These are phyloP conservation scores for Apostichopus californicus DNA, from an alignment of 35 echinoderm and acorn worm species.

Conservation along the genomic window DNA sequence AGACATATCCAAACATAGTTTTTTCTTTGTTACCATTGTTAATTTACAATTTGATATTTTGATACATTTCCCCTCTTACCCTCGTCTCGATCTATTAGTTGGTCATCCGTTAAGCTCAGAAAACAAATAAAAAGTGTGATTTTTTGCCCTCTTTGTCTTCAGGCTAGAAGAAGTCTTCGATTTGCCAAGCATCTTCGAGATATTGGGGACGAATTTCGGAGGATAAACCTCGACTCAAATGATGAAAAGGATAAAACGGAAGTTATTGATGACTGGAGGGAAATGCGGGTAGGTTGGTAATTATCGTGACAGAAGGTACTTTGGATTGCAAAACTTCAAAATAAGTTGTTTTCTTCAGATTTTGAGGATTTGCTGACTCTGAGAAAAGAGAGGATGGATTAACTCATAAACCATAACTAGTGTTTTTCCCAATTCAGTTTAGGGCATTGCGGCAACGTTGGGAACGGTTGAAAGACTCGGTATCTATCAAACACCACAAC, in stretches of 20 bases:
- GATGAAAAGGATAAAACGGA: constrained; percentile 85
- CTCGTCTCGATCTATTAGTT: not conserved
- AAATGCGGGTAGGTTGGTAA: constrained; percentile 79
- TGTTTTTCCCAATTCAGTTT: no score
- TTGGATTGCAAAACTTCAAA: not conserved
- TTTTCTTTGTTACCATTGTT: not conserved
- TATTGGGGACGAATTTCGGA: constrained; percentile 87
- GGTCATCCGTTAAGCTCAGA: no score
- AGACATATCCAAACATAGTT: no score
- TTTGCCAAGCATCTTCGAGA: constrained; percentile 81
- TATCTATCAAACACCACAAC: no score
- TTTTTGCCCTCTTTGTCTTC: not conserved
- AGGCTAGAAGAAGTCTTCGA: constrained; percentile 93
- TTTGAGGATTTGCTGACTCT: not conserved
- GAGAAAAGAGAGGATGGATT: not conserved
- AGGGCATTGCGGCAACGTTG: no score
- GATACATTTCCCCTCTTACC: not conserved
- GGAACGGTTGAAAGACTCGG: no score
- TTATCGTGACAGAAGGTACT: not conserved
- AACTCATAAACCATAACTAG: no score
- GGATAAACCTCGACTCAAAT: constrained; percentile 67
- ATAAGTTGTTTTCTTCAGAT: not conserved
- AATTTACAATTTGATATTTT: not conserved
- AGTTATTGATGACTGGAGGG: constrained; percentile 81
- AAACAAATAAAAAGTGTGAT: no score